Conservation (phyloP, 2,888 invertebrate species). For the Watsonalla cultraria region DNA sequence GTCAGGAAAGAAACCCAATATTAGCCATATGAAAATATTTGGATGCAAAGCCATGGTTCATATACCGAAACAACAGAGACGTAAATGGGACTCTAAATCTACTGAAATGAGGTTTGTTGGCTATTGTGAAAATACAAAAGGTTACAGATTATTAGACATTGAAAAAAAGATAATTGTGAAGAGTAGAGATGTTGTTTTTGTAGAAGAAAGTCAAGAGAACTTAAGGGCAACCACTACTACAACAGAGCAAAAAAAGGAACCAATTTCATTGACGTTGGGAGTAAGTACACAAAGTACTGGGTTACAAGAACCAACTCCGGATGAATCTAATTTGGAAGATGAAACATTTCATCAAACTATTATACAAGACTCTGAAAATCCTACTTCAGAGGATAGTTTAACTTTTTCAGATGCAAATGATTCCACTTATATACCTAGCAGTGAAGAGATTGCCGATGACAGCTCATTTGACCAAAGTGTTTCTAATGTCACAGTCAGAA, state of each 20-base stretch:
- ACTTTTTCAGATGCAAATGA: not conserved
- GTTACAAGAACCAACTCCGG: too few species aligned
- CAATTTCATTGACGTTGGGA: not conserved
- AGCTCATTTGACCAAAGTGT: not conserved
- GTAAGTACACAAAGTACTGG: too few species aligned
- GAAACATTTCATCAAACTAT: too few species aligned
- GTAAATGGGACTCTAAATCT: slow-evolving; percentile 26
- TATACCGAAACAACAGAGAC: slow-evolving; percentile 34
- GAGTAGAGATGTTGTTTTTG: not conserved
- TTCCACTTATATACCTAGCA: too few species aligned
- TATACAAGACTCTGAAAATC: too few species aligned
- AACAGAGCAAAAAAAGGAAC: not conserved
- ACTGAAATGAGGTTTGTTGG: slow-evolving; percentile 25
- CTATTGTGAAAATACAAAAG: slow-evolving; percentile 23
- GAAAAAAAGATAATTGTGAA: slow-evolving; percentile 2
- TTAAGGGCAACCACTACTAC: too few species aligned
- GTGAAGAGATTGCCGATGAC: too few species aligned
- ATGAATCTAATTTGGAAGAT: too few species aligned
- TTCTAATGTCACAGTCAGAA: too few species aligned
- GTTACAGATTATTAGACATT: slow-evolving; percentile 6
- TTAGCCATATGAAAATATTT: slow-evolving; percentile 37
- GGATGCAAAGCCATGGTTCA: slow-evolving; percentile 35
- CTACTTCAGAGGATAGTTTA: too few species aligned
- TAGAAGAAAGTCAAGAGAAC: not conserved
- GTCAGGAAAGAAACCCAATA: slow-evolving; percentile 28